Evolutionary conservation across 2,113 vertebrate species (phyloP).

Genomic region (Thomomys bottae): DNA sequence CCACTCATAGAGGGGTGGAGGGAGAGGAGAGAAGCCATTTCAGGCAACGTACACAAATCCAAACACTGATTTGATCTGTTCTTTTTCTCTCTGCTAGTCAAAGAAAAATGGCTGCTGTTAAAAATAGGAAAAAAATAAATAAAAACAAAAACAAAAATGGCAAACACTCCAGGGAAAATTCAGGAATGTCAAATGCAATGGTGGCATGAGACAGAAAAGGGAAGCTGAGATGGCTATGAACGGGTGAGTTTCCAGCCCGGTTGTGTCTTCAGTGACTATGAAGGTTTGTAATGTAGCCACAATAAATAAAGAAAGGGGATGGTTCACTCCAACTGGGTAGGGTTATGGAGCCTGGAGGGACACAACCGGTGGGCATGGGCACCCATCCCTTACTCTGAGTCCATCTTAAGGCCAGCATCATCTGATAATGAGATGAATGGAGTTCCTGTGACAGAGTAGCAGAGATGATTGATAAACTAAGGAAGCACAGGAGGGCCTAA

Average conservation of each 20-base stretch:
- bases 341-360: not conserved
- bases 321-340: not conserved
- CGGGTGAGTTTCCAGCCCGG: conserved; percentile 43
- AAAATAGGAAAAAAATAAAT: no score
- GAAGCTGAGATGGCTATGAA: not conserved
- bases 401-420: not conserved
- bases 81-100: conserved; percentile 48
- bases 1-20: conserved; percentile 81
- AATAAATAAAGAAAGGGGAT: not conserved
- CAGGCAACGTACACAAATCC: conserved; percentile 77
- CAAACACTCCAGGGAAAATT: conserved; percentile 49
- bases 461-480: not conserved
- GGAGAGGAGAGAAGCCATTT: not conserved
- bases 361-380: not conserved
- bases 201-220: not conserved
- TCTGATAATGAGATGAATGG: not conserved
- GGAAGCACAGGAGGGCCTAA: not conserved
- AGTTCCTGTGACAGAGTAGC: not conserved
- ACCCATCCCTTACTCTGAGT: not conserved
- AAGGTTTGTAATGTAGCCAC: not conserved
- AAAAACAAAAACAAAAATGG: conserved; percentile 62
- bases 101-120: conserved; percentile 74
- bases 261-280: not conserved
- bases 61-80: conserved; percentile 80
- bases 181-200: conserved; percentile 62